Evolutionary conservation across 2,113 vertebrate species (phyloP).

Genomic region (Mustela lutreola): DNA sequence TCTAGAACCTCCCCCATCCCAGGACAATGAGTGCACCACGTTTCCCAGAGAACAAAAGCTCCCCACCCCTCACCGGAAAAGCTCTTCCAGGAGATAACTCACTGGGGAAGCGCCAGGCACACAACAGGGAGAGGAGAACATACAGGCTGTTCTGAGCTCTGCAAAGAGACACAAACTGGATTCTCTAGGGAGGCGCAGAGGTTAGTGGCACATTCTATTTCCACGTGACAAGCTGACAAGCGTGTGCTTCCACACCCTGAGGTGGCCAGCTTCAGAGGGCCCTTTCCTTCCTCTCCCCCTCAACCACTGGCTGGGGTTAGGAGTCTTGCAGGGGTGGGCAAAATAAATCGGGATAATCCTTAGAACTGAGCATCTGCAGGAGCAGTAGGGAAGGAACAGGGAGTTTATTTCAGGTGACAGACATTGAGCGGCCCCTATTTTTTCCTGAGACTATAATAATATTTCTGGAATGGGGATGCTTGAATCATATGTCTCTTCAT

Average conservation of each 20-base stretch:
- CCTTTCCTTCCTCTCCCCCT: background rate
- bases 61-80: conserved; percentile 79
- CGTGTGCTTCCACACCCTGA: conserved; percentile 12
- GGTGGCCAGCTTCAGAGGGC: background rate
- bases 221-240: conserved; percentile 65
- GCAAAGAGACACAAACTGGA: conserved; percentile 75
- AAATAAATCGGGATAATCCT: conserved; percentile 33
- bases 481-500: conserved; percentile 79
- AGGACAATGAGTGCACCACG: conserved; percentile 70
- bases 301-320: background rate
- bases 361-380: conserved; percentile 68
- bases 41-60: conserved; percentile 81
- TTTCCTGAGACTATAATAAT: conserved; percentile 76
- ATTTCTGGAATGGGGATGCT: conserved; percentile 77
- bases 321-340: background rate
- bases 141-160: conserved; percentile 78
- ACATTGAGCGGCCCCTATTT: conserved; percentile 72
- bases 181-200: conserved; percentile 75
- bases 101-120: conserved; percentile 80
- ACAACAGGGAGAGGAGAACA: conserved; percentile 78
- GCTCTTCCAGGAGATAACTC: conserved; percentile 80
- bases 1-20: conserved; percentile 31
- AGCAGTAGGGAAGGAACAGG: conserved; percentile 64
- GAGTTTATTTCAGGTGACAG: conserved; percentile 82
- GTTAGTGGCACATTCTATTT: conserved; percentile 66